A percentile compares a stretch with the other conserved stretches of the same genome.
Conservation (phyloP, 2,888 invertebrate genomes). For the Idaea dimidiata region DNA sequence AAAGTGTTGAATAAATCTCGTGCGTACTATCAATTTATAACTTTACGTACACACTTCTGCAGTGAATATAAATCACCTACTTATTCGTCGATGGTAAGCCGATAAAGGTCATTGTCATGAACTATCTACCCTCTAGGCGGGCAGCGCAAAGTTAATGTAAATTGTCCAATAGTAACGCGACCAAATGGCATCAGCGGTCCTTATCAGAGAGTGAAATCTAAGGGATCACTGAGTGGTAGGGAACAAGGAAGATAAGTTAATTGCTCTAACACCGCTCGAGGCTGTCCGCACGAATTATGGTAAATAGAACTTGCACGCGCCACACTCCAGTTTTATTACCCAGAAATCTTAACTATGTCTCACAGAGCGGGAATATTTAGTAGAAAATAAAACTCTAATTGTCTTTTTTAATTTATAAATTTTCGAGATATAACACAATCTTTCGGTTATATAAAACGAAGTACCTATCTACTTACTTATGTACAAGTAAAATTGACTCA, state of each 20-base stretch:
- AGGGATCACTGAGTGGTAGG: conserved; percentile 56
- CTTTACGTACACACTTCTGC: conserved; percentile 25
- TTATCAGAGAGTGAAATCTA: conserved; percentile 67
- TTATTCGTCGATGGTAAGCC: conserved; percentile 55
- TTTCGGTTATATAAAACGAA: not conserved
- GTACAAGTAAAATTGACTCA: conserved; percentile 23
- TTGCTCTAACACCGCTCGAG: conserved; percentile 58
- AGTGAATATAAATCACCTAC: conserved; percentile 69
- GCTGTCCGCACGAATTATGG: conserved; percentile 51
- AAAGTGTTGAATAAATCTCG: not conserved
- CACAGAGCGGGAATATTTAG: conserved; percentile 18
- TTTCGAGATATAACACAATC: not conserved
- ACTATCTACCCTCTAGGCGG: conserved; percentile 56
- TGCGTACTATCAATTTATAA: conserved; percentile 7
- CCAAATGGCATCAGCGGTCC: conserved; percentile 67
- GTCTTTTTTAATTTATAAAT: not conserved
- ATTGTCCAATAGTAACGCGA: conserved; percentile 69
- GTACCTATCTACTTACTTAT: not conserved
- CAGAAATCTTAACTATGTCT: conserved; percentile 26
- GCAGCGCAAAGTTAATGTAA: conserved; percentile 60
- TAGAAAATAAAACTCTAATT: conserved; percentile 27
- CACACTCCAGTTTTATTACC: conserved; percentile 28
- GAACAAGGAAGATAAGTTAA: conserved; percentile 64
- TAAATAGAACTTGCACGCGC: conserved; percentile 34
- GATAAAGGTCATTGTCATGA: conserved; percentile 69